phyloP scores from a whole-genome alignment of 1,140 invertebrate genomes.

The Telenomus remus region DNA sequence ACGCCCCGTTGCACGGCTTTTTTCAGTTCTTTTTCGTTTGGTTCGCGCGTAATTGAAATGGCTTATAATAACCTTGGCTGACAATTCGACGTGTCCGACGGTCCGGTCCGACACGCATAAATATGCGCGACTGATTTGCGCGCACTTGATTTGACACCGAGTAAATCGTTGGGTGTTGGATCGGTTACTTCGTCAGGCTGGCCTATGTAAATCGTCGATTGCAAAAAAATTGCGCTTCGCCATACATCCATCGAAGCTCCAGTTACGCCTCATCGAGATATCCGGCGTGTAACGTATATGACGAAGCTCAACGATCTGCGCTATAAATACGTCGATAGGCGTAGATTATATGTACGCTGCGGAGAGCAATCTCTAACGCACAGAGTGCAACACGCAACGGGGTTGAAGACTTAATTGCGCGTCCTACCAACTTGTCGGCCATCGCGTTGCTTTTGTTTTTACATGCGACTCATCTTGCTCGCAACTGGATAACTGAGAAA shows the following conservation, averaged over 20 bases:
- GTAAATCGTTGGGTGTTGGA: background rate
- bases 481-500: slow-evolving; percentile 4
- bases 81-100: slow-evolving; percentile 30
- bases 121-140: slow-evolving; percentile 36
- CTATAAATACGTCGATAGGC: slow-evolving; percentile 56
- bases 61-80: slow-evolving; percentile 28
- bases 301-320: slow-evolving; percentile 46
- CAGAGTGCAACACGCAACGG: slow-evolving; percentile 12
- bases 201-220: slow-evolving; percentile 37
- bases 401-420: slow-evolving; percentile 45
- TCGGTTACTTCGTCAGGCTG: slow-evolving; percentile 27
- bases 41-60: slow-evolving; percentile 29
- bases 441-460: slow-evolving; percentile 41
- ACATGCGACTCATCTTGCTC: slow-evolving; percentile 12
- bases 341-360: slow-evolving; percentile 49
- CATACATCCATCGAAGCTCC: slow-evolving; percentile 32
- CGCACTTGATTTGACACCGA: slow-evolving; percentile 38
- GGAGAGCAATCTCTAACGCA: slow-evolving; percentile 47
- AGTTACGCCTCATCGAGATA: slow-evolving; percentile 41
- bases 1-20: slow-evolving; percentile 5
- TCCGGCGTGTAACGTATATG: slow-evolving; percentile 40
- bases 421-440: slow-evolving; percentile 39
- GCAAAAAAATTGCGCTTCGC: slow-evolving; percentile 13
- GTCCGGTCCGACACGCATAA: slow-evolving; percentile 17
- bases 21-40: slow-evolving; percentile 2